Percentiles rank a stretch among this genome's conserved stretches.
Conservation (phyloP, 1,140 invertebrate species). For the Eciton burchellii region DNA sequence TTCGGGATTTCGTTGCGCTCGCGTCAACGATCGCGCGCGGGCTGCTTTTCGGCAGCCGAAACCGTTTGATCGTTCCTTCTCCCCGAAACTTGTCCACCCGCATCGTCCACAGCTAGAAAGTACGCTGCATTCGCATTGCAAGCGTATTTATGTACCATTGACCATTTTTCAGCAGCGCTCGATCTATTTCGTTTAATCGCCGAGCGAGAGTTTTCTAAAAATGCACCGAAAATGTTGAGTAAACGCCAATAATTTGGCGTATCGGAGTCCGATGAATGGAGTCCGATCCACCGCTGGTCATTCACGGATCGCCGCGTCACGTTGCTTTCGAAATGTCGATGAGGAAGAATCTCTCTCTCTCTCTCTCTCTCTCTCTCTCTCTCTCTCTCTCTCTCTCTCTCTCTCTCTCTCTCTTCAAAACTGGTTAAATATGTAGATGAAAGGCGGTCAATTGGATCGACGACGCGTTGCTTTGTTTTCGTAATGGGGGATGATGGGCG, state of each 20-base stretch:
- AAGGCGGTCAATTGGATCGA: background rate
- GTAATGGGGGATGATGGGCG: conserved; percentile 10
- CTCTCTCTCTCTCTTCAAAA: background rate
- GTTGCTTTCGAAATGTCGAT: no score
- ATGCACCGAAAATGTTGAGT: conserved; percentile 4
- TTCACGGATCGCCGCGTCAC: no score
- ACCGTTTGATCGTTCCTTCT: background rate
- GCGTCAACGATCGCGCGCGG: conserved; percentile 2
- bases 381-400: no score
- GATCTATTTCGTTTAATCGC: conserved; percentile 11
- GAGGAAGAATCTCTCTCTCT: no score
- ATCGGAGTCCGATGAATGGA: no score
- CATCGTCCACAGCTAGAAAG: no score
- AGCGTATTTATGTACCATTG: no score
- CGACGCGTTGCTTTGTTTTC: background rate
- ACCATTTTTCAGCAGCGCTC: background rate
- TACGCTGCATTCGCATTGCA: no score
- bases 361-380: no score
- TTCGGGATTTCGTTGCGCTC: conserved; percentile 10
- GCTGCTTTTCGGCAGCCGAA: conserved; percentile 12
- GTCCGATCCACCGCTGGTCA: no score
- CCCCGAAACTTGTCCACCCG: no score
- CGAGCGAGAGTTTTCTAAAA: background rate
- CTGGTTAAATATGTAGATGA: background rate
- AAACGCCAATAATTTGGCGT: background rate